Percentiles rank a stretch among this genome's conserved stretches.
Evolutionary conservation across 1,140 invertebrate species (phyloP).

Genomic region (Pogonomyrmex californicus): DNA sequence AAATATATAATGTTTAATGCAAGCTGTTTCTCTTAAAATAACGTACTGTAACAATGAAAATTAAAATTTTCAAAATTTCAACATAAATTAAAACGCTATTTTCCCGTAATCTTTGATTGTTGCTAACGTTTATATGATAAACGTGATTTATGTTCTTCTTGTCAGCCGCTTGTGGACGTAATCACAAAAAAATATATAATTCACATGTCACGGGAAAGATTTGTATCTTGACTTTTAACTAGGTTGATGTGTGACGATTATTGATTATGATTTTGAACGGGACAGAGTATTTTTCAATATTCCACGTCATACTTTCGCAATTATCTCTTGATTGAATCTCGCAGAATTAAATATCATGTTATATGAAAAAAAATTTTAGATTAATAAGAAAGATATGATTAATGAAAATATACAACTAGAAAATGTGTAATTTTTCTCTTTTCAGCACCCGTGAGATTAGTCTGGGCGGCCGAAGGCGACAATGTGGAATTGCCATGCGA

Average conservation of each 20-base stretch:
- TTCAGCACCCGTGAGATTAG: constrained; percentile 89
- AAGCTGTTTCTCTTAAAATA: background rate
- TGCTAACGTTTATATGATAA: constrained; percentile 20
- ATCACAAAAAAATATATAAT: background rate
- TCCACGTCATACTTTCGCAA: background rate
- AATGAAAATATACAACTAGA: background rate
- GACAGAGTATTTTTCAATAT: background rate
- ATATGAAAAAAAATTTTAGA: background rate
- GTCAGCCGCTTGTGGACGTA: background rate
- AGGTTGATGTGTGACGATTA: background rate
- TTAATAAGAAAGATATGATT: background rate
- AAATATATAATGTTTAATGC: background rate
- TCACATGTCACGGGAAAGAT: background rate
- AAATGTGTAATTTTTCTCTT: constrained; percentile 51
- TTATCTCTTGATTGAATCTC: background rate
- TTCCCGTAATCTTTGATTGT: background rate
- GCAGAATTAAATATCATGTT: background rate
- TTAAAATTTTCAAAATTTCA: background rate
- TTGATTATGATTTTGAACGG: constrained; percentile 24
- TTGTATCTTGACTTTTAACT: constrained; percentile 20
- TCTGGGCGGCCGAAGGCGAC: constrained; percentile 92
- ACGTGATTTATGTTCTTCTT: constrained; percentile 19
- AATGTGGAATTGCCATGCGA: constrained; percentile 93
- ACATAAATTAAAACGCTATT: background rate
- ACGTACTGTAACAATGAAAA: background rate